These are phyloP conservation scores for Salvator merianae DNA, from an alignment of 2,113 vertebrate genomes.

Conservation along the genomic window DNA sequence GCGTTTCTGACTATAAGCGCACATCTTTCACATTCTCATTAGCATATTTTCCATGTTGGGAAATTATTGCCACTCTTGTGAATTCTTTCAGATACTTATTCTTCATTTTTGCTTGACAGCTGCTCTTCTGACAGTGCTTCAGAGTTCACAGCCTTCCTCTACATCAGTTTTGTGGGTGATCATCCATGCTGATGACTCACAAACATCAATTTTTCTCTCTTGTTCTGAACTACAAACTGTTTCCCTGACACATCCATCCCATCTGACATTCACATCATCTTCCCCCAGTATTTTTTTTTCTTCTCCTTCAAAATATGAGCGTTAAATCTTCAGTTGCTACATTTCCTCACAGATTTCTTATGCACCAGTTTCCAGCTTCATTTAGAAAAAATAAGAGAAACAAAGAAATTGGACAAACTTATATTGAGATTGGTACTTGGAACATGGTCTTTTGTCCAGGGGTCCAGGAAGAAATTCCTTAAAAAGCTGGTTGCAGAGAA, in stretches of 20 bases:
- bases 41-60: background rate
- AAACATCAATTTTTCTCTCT: background rate
- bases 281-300: background rate
- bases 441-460: no score
- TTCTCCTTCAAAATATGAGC: constrained; percentile 6
- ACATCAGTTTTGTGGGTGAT: background rate
- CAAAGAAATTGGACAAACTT: no score
- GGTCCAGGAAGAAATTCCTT: no score
- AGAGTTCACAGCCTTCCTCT: background rate
- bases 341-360: background rate
- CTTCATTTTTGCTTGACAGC: background rate
- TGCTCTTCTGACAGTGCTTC: background rate
- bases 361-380: background rate
- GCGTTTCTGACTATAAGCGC: background rate
- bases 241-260: constrained; percentile 2
- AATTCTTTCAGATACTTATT: background rate
- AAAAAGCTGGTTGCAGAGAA: no score
- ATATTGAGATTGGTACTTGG: no score
- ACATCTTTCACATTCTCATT: background rate
- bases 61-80: background rate
- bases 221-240: background rate
- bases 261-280: background rate
- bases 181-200: background rate
- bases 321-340: background rate
- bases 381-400: background rate